Conservation (phyloP, 2,113 vertebrate genomes). For the Chrysochloris asiatica region DNA sequence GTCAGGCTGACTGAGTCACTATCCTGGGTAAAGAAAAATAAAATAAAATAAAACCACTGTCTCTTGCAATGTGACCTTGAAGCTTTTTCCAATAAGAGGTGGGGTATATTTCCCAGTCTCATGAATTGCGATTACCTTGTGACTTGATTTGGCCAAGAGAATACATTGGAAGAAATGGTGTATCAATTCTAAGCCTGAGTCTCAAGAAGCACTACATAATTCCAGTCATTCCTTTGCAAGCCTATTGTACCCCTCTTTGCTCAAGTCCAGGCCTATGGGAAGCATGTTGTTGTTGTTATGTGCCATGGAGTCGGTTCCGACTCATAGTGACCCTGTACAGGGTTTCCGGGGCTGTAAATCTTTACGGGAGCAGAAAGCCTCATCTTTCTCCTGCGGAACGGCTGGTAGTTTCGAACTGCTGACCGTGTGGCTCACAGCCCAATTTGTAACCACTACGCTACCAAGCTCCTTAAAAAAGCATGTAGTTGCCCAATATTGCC, state of each 20-base stretch:
- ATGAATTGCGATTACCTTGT: neutral
- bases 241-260: neutral
- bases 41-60: neutral
- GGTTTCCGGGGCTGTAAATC: no score
- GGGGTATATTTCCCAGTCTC: neutral
- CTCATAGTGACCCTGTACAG: no score
- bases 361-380: no score
- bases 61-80: neutral
- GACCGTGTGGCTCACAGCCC: no score
- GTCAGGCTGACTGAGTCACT: neutral
- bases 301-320: no score
- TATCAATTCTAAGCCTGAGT: no score
- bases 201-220: neutral
- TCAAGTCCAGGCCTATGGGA: neutral
- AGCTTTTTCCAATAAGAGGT: neutral
- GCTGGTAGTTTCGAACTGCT: no score
- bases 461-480: neutral
- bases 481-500: fast-evolving
- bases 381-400: no score
- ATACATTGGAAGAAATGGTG: no score
- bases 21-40: no score
- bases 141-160: neutral
- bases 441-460: no score
- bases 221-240: neutral
- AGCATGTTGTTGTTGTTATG: no score